phyloP scores from a whole-genome alignment of 2,113 vertebrate species.

The Hydropotes inermis region DNA sequence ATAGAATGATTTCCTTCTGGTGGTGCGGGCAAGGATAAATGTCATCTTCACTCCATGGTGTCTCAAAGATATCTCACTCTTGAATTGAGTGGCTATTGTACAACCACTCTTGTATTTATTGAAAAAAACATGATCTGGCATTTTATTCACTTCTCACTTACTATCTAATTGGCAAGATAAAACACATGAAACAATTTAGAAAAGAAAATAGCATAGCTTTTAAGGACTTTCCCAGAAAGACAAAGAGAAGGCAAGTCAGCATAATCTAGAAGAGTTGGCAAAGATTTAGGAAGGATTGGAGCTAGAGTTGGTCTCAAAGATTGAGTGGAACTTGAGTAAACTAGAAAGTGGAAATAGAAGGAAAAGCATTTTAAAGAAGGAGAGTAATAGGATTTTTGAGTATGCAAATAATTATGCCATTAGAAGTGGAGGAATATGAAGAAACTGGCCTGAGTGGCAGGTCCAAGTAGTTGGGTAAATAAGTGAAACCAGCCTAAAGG shows the following conservation, averaged over 20 bases:
- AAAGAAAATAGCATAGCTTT: background rate
- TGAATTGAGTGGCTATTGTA: no score
- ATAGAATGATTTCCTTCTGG: background rate
- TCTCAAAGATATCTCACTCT: background rate
- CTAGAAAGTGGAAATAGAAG: background rate
- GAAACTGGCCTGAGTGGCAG: background rate
- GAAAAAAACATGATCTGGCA: background rate
- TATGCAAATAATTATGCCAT: background rate
- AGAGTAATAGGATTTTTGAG: background rate
- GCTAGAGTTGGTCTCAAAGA: background rate
- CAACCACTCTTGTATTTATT: no score
- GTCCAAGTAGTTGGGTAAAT: background rate
- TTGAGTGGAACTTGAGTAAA: background rate
- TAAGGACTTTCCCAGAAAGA: background rate
- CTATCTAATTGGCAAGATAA: background rate
- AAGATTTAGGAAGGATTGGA: background rate
- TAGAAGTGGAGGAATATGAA: background rate
- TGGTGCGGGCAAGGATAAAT: fast-evolving
- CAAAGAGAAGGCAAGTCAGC: background rate
- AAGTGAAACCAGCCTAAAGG: background rate
- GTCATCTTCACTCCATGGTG: background rate
- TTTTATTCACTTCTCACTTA: background rate
- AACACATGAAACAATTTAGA: background rate
- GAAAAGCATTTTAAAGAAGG: background rate
- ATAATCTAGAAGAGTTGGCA: background rate